Evolutionary conservation across 2,797 vertebrate species (phyloP).

Genomic region (Oreochromis grahami): DNA sequence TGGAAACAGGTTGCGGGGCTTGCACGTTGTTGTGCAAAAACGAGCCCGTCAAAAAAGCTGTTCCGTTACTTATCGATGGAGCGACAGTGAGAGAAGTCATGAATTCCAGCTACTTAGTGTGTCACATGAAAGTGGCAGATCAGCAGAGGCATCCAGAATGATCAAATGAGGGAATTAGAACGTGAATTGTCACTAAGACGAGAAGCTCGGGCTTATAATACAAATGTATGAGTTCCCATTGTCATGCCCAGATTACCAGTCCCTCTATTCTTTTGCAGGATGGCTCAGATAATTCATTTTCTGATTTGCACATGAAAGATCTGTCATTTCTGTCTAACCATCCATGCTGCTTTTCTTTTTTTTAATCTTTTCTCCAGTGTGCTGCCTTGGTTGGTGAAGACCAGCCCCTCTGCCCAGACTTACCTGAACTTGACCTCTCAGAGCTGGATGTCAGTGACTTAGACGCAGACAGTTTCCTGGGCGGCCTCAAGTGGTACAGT

Average conservation of each 20-base stretch:
- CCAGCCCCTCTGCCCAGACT: conserved; percentile 98
- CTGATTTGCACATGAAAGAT: conserved; percentile 13
- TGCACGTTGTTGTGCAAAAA: background rate
- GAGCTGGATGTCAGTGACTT: conserved; percentile 98
- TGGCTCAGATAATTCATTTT: background rate
- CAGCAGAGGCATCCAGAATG: background rate
- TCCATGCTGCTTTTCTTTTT: conserved; percentile 30
- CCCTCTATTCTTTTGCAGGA: background rate
- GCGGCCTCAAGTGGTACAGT: conserved; percentile 99
- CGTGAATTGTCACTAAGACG: background rate
- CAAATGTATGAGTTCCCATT: background rate
- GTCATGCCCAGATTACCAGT: background rate
- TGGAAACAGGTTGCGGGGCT: conserved; percentile 9
- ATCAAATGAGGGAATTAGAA: background rate
- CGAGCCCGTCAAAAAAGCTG: background rate
- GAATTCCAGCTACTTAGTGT: background rate
- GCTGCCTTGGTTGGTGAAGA: conserved; percentile 99
- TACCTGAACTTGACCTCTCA: conserved; percentile 98
- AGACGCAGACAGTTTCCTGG: conserved; percentile 96
- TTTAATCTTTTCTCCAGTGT: conserved; percentile 76
- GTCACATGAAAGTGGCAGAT: background rate
- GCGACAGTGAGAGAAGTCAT: background rate
- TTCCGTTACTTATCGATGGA: conserved; percentile 4
- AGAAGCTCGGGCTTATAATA: background rate
- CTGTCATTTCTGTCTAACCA: background rate